phyloP scores from a whole-genome alignment of 2,113 vertebrate genomes.

The Mormyrus lacerda region DNA sequence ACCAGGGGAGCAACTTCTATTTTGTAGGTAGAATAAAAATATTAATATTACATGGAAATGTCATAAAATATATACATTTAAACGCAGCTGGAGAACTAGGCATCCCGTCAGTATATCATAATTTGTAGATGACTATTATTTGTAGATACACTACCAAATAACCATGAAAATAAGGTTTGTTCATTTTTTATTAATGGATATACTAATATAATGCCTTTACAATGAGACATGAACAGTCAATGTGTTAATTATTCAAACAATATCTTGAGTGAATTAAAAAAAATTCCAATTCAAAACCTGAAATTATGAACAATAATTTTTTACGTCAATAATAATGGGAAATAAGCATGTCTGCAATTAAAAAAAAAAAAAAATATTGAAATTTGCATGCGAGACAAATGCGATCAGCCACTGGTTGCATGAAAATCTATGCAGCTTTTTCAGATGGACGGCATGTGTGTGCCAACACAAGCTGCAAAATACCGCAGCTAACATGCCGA shows the following conservation, averaged over 20 bases:
- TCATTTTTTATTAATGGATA: not conserved
- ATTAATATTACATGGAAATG: not conserved
- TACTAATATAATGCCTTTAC: not conserved
- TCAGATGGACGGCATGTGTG: not conserved
- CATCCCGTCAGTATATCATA: not conserved
- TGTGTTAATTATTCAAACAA: not conserved
- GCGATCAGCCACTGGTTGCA: not conserved
- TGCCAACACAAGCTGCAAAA: not conserved
- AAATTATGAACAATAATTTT: not conserved
- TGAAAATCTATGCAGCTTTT: not conserved
- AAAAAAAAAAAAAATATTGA: not conserved
- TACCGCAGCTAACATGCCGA: not conserved
- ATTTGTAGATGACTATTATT: not conserved
- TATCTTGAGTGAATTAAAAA: not conserved
- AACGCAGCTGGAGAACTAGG: not conserved
- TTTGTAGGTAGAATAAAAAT: not conserved
- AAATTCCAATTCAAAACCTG: not conserved
- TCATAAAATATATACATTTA: not conserved
- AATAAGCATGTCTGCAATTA: not conserved
- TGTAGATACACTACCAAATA: not conserved
- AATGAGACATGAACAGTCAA: not conserved
- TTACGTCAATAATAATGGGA: not conserved
- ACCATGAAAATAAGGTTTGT: not conserved
- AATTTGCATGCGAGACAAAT: not conserved
- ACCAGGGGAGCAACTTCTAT: not conserved